Evolutionary conservation across 2,888 invertebrate genomes (phyloP).

Genomic region (Heliconius hortense): DNA sequence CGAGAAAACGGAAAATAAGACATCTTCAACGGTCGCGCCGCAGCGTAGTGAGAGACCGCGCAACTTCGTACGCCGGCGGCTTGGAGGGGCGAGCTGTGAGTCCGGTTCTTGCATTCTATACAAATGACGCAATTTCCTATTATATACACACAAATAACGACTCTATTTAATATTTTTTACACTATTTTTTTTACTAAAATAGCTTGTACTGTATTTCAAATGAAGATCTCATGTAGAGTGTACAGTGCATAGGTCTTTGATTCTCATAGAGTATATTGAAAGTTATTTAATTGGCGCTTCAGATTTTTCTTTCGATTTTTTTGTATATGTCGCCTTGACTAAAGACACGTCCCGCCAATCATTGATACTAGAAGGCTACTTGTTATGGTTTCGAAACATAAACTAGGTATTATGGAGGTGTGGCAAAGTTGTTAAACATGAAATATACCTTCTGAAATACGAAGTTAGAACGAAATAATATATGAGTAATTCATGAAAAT

Average conservation of each 20-base stretch:
- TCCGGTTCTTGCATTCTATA: slow-evolving; percentile 56
- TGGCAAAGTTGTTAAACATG: slow-evolving; percentile 32
- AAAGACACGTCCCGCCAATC: slow-evolving; percentile 26
- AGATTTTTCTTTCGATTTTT: slow-evolving; percentile 28
- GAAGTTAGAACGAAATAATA: slow-evolving; percentile 11
- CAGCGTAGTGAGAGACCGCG: slow-evolving; percentile 70
- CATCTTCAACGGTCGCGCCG: slow-evolving; percentile 59
- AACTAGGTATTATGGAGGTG: slow-evolving; percentile 32
- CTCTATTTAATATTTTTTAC: slow-evolving; percentile 33
- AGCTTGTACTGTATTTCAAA: slow-evolving; percentile 13
- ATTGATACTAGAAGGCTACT: slow-evolving; percentile 30
- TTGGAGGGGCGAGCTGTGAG: slow-evolving; percentile 73
- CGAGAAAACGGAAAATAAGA: slow-evolving; percentile 52
- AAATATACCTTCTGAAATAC: slow-evolving; percentile 21
- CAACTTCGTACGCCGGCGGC: slow-evolving; percentile 65
- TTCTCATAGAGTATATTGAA: slow-evolving; percentile 39
- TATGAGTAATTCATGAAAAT: background rate
- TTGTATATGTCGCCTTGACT: slow-evolving; percentile 28
- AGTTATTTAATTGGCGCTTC: slow-evolving; percentile 30
- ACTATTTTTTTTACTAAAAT: slow-evolving; percentile 16
- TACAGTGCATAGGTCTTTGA: slow-evolving; percentile 33
- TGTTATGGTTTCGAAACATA: slow-evolving; percentile 34
- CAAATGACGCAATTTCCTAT: slow-evolving; percentile 35
- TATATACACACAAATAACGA: slow-evolving; percentile 39
- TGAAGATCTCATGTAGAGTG: slow-evolving; percentile 17